These are phyloP conservation scores for Chaetodon auriga DNA, from an alignment of 2,113 vertebrate genomes.

Conservation along the genomic window DNA sequence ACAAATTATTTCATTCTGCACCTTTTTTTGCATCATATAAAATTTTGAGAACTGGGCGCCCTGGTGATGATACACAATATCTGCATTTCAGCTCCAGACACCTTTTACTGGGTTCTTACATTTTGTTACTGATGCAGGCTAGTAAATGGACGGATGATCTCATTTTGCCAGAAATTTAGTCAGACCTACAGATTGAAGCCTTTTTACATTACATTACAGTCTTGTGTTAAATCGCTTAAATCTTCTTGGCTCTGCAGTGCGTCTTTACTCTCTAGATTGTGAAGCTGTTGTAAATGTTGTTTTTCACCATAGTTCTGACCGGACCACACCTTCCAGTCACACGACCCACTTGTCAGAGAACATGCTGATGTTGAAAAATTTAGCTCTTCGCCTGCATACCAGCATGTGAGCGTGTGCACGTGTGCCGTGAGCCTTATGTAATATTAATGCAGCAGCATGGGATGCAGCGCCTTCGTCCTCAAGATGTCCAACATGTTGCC, in stretches of 20 bases:
- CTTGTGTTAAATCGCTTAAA: not conserved
- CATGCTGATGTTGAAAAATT: slow-evolving; percentile 52
- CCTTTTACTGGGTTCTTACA: not conserved
- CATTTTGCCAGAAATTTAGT: not conserved
- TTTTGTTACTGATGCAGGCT: not conserved
- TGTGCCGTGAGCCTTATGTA: slow-evolving; percentile 36
- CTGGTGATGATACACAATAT: not conserved
- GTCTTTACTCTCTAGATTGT: not conserved
- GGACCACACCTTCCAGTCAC: slow-evolving; percentile 25
- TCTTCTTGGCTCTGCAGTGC: not conserved
- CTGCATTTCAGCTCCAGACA: not conserved
- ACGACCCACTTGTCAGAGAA: slow-evolving; percentile 42
- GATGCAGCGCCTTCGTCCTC: slow-evolving; percentile 26
- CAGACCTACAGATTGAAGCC: not conserved
- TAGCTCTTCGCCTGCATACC: slow-evolving; percentile 13
- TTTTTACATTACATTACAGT: not conserved
- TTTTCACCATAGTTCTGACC: not conserved
- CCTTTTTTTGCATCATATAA: not conserved
- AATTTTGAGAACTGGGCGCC: not conserved
- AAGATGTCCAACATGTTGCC: slow-evolving; percentile 11
- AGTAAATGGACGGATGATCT: not conserved
- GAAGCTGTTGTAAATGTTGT: slow-evolving; percentile 14
- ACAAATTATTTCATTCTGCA: not conserved
- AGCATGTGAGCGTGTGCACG: slow-evolving; percentile 10
- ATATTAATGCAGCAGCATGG: slow-evolving; percentile 60